phyloP scores from a whole-genome alignment of 2,888 invertebrate species.

The Netelia inedita region DNA sequence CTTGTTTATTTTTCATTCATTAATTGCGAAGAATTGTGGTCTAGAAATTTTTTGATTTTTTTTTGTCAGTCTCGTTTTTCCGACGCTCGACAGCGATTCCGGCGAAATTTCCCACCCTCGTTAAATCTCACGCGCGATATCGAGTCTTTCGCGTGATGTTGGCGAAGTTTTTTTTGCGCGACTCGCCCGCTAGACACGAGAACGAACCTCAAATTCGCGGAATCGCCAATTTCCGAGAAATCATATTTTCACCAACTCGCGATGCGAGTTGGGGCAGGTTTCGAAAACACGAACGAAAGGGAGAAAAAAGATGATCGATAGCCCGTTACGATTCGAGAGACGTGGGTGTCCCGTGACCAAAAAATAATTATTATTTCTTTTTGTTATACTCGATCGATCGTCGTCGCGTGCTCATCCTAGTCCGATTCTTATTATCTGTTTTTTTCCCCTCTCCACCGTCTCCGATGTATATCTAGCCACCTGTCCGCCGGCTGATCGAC shows the following conservation, averaged over 20 bases:
- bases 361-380: conserved; percentile 45
- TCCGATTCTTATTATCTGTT: not conserved
- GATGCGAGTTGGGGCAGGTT: not conserved
- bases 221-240: not conserved
- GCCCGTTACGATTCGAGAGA: conserved; percentile 46
- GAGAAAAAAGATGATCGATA: conserved; percentile 61
- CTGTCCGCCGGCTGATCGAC: not conserved
- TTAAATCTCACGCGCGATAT: not conserved
- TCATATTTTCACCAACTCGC: not conserved
- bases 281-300: not conserved
- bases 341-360: conserved; percentile 35
- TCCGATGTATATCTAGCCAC: not conserved
- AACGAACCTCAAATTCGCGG: not conserved
- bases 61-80: too few relatives aligned
- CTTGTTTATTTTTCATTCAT: too few relatives aligned
- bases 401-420: not conserved
- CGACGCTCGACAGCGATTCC: not conserved
- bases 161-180: not conserved
- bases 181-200: not conserved
- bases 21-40: too few relatives aligned
- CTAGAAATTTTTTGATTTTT: too few relatives aligned
- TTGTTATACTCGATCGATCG: conserved; percentile 1
- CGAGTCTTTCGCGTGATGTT: not conserved
- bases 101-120: not conserved
- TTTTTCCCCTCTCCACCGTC: not conserved